These are phyloP conservation scores for Tachycineta bicolor DNA, from an alignment of 2,113 vertebrate species.

Conservation along the genomic window DNA sequence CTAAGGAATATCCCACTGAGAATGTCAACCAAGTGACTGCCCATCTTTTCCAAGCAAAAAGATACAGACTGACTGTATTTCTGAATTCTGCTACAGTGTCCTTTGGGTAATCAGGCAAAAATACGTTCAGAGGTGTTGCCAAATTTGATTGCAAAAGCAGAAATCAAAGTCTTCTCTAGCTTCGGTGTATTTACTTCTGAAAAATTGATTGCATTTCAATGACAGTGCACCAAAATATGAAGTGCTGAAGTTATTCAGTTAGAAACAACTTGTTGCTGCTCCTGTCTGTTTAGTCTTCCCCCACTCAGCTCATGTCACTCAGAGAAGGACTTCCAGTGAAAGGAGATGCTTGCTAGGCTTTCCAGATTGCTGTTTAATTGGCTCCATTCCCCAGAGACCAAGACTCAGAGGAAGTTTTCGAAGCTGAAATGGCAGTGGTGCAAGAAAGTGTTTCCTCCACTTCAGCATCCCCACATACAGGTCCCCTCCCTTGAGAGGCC, in stretches of 20 bases:
- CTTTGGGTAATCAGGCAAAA: background rate
- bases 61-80: background rate
- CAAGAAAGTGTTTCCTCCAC: background rate
- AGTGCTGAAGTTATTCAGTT: background rate
- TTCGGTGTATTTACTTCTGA: background rate
- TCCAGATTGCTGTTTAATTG: slow-evolving; percentile 14
- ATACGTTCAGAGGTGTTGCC: background rate
- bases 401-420: background rate
- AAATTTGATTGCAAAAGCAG: background rate
- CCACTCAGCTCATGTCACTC: background rate
- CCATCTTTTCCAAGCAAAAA: background rate
- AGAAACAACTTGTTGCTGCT: background rate
- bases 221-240: background rate
- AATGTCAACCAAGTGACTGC: background rate
- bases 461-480: background rate
- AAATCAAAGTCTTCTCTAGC: background rate
- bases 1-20: background rate
- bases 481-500: background rate
- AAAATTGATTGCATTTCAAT: background rate
- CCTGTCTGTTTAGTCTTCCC: background rate
- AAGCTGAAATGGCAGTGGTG: background rate
- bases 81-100: background rate
- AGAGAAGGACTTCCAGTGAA: background rate
- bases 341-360: background rate
- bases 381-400: background rate